phyloP scores from a whole-genome alignment of 2,797 vertebrate genomes.

The Florisuga fusca region DNA sequence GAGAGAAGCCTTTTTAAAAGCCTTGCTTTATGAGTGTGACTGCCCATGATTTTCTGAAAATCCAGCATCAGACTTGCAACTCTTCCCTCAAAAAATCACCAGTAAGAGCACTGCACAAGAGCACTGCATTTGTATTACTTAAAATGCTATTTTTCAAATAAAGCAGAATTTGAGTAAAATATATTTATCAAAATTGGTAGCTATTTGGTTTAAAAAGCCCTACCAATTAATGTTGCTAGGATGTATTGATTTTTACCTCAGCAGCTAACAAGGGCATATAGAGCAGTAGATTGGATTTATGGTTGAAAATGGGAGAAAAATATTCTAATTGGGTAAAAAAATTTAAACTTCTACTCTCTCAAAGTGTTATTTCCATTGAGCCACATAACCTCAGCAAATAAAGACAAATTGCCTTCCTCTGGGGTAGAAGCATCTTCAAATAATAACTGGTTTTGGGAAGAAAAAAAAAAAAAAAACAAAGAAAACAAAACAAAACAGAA shows the following conservation, averaged over 20 bases:
- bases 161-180: background rate
- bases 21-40: background rate
- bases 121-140: background rate
- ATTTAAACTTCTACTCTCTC: background rate
- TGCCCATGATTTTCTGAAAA: background rate
- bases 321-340: background rate
- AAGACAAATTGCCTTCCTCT: background rate
- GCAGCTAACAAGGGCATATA: background rate
- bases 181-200: conserved; percentile 11
- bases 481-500: too few relatives aligned
- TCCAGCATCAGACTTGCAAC: background rate
- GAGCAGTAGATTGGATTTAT: background rate
- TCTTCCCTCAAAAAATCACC: background rate
- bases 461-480: too few relatives aligned
- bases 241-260: background rate
- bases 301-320: background rate
- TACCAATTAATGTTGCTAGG: background rate
- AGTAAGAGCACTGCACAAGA: background rate
- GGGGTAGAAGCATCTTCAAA: background rate
- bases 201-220: background rate
- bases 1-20: background rate
- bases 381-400: background rate
- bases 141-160: background rate
- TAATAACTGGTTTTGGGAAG: background rate
- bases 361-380: background rate